Evolutionary conservation across 2,888 invertebrate species (phyloP).

Genomic region (Plebejus anna): DNA sequence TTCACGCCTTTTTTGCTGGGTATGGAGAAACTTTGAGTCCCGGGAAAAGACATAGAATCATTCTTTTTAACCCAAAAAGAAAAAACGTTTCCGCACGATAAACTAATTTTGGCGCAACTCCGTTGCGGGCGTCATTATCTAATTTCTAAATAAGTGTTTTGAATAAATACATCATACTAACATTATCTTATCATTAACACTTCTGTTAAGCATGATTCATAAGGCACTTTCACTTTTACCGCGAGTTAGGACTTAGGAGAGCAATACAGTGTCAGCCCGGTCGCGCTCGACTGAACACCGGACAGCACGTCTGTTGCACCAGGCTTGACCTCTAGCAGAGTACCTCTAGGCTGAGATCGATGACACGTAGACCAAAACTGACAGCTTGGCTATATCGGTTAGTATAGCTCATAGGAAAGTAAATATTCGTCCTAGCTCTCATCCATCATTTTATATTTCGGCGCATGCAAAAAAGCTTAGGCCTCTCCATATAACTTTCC

Average conservation of each 20-base stretch:
- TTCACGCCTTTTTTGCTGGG: neutral
- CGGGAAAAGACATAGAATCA: neutral
- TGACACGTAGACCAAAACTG: neutral
- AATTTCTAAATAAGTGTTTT: neutral
- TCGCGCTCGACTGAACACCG: neutral
- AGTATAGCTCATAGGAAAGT: neutral
- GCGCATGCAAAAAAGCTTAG: no score
- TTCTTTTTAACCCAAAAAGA: no score
- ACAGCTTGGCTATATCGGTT: neutral
- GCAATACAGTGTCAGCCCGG: neutral
- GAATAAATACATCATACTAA: neutral
- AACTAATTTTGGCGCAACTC: no score
- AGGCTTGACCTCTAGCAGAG: no score
- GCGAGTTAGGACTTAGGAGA: neutral
- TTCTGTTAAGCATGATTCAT: neutral
- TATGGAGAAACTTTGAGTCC: no score
- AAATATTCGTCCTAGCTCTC: neutral
- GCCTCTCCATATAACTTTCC: no score
- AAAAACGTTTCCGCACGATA: no score
- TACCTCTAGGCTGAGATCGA: neutral
- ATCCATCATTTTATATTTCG: no score
- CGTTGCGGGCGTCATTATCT: neutral
- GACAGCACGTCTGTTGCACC: neutral
- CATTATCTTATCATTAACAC: neutral
- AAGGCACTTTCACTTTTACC: constrained; percentile 2